A percentile compares a stretch with the other conserved stretches of the same genome.
Evolutionary conservation across 1,140 invertebrate genomes (phyloP).

Genomic region (Zaprionus vittiger): DNA sequence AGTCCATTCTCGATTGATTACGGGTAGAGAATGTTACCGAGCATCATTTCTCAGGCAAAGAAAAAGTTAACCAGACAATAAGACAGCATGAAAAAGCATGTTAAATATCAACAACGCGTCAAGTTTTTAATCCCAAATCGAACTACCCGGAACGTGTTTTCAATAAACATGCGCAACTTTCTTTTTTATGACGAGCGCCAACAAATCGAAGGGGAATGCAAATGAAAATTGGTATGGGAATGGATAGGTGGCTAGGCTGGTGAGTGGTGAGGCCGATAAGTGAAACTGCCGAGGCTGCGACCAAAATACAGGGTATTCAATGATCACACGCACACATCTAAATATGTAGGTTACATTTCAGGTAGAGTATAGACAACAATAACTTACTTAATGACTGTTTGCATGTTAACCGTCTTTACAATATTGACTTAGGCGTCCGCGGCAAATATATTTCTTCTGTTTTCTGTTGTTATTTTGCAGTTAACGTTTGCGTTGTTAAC

Average conservation of each 20-base stretch:
- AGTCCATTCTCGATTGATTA: too few species aligned
- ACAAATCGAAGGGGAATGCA: constrained; percentile 37
- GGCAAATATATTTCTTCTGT: constrained; percentile 31
- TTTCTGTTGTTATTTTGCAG: constrained; percentile 35
- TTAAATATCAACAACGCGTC: background rate
- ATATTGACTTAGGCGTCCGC: constrained; percentile 47
- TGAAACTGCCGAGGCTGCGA: background rate
- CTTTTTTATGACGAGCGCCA: constrained; percentile 61
- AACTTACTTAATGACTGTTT: constrained; percentile 83
- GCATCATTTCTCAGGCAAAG: background rate
- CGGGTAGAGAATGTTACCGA: background rate
- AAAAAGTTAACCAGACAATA: constrained; percentile 14
- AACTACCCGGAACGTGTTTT: constrained; percentile 66
- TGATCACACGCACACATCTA: constrained; percentile 4
- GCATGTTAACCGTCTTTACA: constrained; percentile 67
- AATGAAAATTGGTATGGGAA: constrained; percentile 5
- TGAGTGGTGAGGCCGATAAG: background rate
- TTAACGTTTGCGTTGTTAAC: constrained; percentile 8
- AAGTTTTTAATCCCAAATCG: constrained; percentile 28
- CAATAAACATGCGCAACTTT: constrained; percentile 79
- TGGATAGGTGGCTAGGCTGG: constrained; percentile 14
- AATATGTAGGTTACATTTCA: background rate
- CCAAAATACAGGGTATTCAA: constrained; percentile 13
- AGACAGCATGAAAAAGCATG: background rate
- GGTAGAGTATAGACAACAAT: constrained; percentile 5